Evolutionary conservation across 2,888 invertebrate species (phyloP).

Genomic region (Drosophila nr. perissopoda): DNA sequence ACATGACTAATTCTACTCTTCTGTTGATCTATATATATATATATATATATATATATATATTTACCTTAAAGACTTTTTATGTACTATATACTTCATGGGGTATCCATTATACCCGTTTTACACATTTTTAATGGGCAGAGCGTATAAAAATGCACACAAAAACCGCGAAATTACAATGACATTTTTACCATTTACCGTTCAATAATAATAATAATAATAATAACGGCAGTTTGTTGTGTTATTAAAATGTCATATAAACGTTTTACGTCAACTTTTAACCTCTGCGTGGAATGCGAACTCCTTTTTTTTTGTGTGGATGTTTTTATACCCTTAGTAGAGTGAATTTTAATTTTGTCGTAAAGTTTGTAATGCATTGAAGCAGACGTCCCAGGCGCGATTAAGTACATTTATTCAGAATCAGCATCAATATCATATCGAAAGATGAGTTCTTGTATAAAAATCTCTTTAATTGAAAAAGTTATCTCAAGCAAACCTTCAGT

Average conservation of each 20-base stretch:
- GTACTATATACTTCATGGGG: not conserved
- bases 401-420: not conserved
- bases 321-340: not conserved
- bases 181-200: constrained; percentile 59
- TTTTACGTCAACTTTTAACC: constrained; percentile 68
- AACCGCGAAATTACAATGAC: constrained; percentile 54
- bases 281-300: constrained; percentile 25
- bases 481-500: not conserved
- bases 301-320: not conserved
- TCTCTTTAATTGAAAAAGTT: not conserved
- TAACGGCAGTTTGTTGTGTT: constrained; percentile 70
- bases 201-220: constrained; percentile 66
- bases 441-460: not conserved
- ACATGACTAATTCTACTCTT: not conserved
- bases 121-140: constrained; percentile 9
- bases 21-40: not conserved
- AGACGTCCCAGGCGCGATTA: not conserved
- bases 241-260: constrained; percentile 75
- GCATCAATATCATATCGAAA: not conserved
- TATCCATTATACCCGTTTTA: not conserved
- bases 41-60: not conserved
- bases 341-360: not conserved
- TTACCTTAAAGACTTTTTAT: not conserved
- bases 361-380: not conserved
- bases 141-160: constrained; percentile 6